Evolutionary conservation across 2,888 invertebrate genomes (phyloP), one percentile per base, ranked within the genome.

Genomic region (Amiota minor): DNA sequence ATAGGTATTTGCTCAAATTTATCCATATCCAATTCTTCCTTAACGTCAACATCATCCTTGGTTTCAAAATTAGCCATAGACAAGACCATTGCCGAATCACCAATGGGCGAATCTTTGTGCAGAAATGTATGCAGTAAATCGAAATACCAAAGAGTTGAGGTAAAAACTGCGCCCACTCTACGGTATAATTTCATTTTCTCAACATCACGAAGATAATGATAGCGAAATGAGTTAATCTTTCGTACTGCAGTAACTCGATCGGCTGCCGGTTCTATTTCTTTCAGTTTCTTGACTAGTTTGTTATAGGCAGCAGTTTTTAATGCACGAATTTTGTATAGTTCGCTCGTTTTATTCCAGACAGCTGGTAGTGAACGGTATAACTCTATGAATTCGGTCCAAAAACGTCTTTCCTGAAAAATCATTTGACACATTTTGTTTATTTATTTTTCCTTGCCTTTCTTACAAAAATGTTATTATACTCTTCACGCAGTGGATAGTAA

Each of bases 331-430:
- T 76, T 75, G 68, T 81, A 80, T 56, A 80, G 76, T 18, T 80
- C 71, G 75, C 79, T 80, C 35, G 76, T 76, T 8, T 79, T 56
- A 56, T 81, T 73, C 81, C 80, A 80, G 1, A 81, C 74, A 11
- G 81, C 80, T 0, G 80, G 80, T 72, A 80, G 6, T 0, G 80
- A 80, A 35, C 80, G 80, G 72, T 80, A 80, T 59, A 80, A 81
- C 12, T 72, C 71, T n/a, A 80, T 64, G n/a, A 80, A 81, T 55
- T 80, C 80, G 2, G 75, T 79, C 80, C 80, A 80, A 64, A 81
- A 80, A 9, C 12, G 9, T 18, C 6, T 18, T 14, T 59, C 23
- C 11, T 59, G 20, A 1, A 20, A 18, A n/a, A 20, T 20, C 59
- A 59, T 59, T 59, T 18, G 11, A n/a, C 18, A 11, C 23, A 59